These are phyloP conservation scores for Choloepus hoffmanni DNA, from an alignment of 2,113 vertebrate genomes.

Conservation along the genomic window DNA sequence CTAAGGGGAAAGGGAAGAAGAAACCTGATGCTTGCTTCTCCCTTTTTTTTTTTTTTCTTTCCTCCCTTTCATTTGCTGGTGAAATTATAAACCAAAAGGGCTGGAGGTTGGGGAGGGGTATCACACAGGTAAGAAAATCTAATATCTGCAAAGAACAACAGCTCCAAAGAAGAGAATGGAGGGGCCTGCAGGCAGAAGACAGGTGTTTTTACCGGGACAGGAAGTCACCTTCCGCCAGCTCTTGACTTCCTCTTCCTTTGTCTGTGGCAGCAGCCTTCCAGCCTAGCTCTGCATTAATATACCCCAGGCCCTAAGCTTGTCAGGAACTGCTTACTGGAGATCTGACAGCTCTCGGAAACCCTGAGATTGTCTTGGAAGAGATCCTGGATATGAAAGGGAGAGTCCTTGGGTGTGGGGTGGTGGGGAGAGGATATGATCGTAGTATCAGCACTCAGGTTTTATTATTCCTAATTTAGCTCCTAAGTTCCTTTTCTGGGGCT, in stretches of 20 bases:
- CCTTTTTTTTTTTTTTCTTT: background rate
- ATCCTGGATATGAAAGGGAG: background rate
- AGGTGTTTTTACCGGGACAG: background rate
- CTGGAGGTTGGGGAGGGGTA: background rate
- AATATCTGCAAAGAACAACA: constrained; percentile 43
- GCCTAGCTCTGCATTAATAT: background rate
- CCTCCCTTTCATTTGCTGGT: constrained; percentile 53
- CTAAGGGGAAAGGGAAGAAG: constrained; percentile 41
- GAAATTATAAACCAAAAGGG: constrained; percentile 68
- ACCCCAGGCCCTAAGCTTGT: background rate
- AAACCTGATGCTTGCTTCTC: constrained; percentile 67
- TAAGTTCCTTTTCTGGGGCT: background rate
- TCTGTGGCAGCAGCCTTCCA: background rate
- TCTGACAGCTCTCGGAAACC: background rate
- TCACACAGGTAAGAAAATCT: constrained; percentile 11
- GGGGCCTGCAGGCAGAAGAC: background rate
- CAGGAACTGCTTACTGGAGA: background rate
- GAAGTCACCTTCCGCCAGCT: background rate
- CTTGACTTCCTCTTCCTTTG: constrained; percentile 8
- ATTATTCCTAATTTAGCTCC: background rate
- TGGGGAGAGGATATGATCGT: background rate
- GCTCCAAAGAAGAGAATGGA: background rate
- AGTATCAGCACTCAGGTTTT: background rate
- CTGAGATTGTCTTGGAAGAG: background rate
- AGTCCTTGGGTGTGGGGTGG: background rate